A percentile compares a stretch with the other conserved stretches of the same genome.
Conservation (phyloP, 2,113 vertebrate species). For the Beaufortia kweichowensis region DNA sequence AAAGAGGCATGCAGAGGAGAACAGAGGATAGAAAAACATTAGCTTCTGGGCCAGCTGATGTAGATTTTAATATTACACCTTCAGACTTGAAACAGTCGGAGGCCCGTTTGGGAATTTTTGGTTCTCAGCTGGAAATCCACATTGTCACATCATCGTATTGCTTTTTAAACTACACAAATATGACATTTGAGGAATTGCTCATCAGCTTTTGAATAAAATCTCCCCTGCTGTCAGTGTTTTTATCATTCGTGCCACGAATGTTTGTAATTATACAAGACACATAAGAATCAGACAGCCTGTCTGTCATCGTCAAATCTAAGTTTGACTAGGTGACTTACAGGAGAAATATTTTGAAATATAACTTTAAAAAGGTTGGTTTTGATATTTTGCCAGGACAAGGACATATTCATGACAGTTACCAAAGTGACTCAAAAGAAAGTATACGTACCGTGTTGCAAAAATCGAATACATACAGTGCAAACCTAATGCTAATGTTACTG, state of each 20-base stretch:
- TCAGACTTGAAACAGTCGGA: slow-evolving; percentile 21
- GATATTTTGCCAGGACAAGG: neutral
- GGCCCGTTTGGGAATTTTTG: neutral
- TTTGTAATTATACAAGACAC: slow-evolving; percentile 20
- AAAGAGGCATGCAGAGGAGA: neutral
- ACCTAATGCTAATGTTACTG: neutral
- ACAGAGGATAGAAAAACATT: neutral
- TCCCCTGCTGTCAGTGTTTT: slow-evolving; percentile 20
- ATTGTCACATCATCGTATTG: neutral
- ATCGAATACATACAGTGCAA: too few species aligned
- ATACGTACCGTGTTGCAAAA: neutral
- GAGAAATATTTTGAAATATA: neutral
- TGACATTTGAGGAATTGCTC: slow-evolving; percentile 1
- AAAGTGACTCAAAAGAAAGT: neutral
- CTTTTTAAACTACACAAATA: slow-evolving; percentile 5
- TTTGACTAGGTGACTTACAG: neutral
- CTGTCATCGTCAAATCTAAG: neutral
- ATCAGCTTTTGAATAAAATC: neutral
- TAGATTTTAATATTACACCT: slow-evolving; percentile 13
- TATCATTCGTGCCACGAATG: neutral
- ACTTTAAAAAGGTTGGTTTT: neutral
- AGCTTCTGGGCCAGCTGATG: neutral
- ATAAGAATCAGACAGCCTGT: neutral
- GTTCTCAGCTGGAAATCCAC: slow-evolving; percentile 18
- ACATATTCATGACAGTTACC: neutral